Evolutionary conservation across 2,113 vertebrate genomes (phyloP).

Genomic region (Lonchura striata): DNA sequence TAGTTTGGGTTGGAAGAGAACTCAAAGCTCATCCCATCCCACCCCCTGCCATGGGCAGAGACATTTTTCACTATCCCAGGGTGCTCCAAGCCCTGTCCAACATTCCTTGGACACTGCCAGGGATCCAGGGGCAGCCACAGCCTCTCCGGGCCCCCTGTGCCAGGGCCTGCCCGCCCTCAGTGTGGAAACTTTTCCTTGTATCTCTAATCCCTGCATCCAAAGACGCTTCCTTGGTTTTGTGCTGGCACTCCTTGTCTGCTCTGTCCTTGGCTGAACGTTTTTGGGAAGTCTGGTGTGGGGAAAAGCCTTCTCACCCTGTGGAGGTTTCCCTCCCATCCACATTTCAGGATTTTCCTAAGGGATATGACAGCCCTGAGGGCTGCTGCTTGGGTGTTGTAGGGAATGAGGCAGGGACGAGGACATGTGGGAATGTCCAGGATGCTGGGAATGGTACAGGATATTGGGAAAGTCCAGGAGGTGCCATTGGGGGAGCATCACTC

Average conservation of each 20-base stretch:
- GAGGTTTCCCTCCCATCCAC: neutral
- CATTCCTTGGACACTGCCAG: neutral
- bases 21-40: no score
- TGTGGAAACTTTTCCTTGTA: neutral
- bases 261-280: neutral
- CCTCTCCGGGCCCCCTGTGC: neutral
- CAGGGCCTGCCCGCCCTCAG: neutral
- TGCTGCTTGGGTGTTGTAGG: neutral
- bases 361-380: neutral
- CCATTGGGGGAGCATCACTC: neutral
- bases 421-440: neutral
- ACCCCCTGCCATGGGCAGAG: neutral
- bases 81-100: neutral
- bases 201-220: neutral
- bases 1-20: neutral
- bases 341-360: neutral
- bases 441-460: neutral
- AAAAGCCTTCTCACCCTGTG: neutral
- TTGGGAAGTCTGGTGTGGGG: neutral
- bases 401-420: neutral
- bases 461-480: neutral
- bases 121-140: neutral
- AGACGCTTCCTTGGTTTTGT: neutral
- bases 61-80: neutral
- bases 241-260: neutral